These are phyloP conservation scores for Eueremaeus valkanovi DNA, from an alignment of 2,888 invertebrate genomes.

Conservation along the genomic window DNA sequence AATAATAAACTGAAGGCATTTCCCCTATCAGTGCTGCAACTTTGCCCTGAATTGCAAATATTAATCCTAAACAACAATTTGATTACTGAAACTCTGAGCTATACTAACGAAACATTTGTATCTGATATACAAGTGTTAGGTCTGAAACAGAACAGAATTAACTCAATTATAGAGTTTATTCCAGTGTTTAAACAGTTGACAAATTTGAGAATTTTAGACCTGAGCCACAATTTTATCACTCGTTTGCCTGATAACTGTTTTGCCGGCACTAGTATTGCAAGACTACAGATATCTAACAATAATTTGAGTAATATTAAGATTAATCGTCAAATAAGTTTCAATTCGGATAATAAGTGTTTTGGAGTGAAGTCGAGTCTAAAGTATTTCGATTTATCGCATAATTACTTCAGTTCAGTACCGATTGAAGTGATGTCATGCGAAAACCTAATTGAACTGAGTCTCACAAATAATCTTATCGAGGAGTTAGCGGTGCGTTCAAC, in stretches of 20 bases:
- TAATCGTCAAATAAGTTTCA: conserved; percentile 18
- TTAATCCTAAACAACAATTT: conserved; percentile 36
- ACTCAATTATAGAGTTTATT: conserved; percentile 4
- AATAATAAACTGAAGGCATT: conserved; percentile 68
- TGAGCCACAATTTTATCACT: conserved; percentile 64
- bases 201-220: conserved; percentile 65
- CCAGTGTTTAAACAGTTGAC: conserved; percentile 7
- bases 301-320: conserved; percentile 42
- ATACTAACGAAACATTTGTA: conserved; percentile 7
- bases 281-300: conserved; percentile 44
- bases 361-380: conserved; percentile 67
- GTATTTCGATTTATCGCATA: conserved; percentile 71
- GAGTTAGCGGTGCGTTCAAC: conserved; percentile 49
- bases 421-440: conserved; percentile 59
- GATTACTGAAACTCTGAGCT: background rate
- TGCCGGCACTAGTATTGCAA: conserved; percentile 54
- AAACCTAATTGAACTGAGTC: conserved; percentile 65
- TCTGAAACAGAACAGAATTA: conserved; percentile 29
- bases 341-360: conserved; percentile 35
- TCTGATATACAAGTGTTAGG: conserved; percentile 33
- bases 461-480: conserved; percentile 59
- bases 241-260: conserved; percentile 64
- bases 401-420: conserved; percentile 67
- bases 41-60: conserved; percentile 31
- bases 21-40: conserved; percentile 55